Conservation (phyloP, 1,140 invertebrate species). For the Chymomyza costata region DNA sequence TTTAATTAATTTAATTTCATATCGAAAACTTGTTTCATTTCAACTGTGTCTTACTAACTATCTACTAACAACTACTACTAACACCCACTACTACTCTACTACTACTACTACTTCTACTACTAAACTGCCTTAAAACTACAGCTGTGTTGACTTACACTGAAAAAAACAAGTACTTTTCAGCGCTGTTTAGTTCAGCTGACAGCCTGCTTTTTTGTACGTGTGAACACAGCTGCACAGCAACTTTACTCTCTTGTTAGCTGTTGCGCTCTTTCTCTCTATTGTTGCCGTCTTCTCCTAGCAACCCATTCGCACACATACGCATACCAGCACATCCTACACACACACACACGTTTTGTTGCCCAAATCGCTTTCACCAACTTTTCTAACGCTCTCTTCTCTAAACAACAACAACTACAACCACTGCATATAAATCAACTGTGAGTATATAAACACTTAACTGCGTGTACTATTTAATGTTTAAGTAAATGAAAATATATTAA, state of each 20-base stretch:
- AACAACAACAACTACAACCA: no score
- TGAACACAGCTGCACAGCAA: no score
- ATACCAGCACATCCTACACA: slow-evolving; percentile 9
- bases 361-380: slow-evolving; percentile 6
- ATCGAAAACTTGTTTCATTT: slow-evolving; percentile 60
- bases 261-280: no score
- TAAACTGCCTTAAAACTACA: no score
- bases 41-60: slow-evolving; percentile 33
- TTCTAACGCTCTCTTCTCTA: slow-evolving; percentile 54
- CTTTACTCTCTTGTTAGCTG: no score
- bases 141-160: no score
- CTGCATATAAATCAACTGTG: slow-evolving; percentile 66
- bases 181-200: no score
- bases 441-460: slow-evolving; percentile 42
- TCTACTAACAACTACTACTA: slow-evolving; percentile 27
- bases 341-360: no score
- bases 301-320: slow-evolving; percentile 7
- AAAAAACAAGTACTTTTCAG: no score
- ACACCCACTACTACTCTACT: slow-evolving; percentile 12
- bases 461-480: slow-evolving; percentile 28
- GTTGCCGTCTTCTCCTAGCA: slow-evolving; percentile 28
- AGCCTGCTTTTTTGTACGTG: no score
- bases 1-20: slow-evolving; percentile 54
- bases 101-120: slow-evolving; percentile 21
- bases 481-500: slow-evolving; percentile 32